These are phyloP conservation scores for Chrysemys picta DNA, from an alignment of 2,113 vertebrate species.

Conservation along the genomic window DNA sequence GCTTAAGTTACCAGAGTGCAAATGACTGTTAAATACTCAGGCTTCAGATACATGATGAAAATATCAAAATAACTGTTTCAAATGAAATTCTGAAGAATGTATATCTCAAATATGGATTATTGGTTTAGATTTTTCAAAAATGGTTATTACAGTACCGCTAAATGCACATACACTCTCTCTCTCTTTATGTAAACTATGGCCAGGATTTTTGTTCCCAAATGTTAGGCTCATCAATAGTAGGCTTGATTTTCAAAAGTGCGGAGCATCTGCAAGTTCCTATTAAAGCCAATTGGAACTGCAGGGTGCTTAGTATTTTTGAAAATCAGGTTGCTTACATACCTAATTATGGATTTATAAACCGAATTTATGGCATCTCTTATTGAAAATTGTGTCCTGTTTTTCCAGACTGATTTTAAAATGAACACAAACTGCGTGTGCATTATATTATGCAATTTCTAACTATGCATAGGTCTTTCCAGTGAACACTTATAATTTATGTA, in stretches of 20 bases:
- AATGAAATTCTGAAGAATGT: neutral
- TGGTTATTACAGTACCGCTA: neutral
- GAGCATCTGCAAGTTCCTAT: neutral
- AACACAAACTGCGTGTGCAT: neutral
- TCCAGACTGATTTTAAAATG: neutral
- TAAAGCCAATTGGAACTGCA: neutral
- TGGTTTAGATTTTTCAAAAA: neutral
- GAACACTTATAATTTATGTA: neutral
- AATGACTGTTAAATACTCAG: neutral
- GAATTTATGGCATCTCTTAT: neutral
- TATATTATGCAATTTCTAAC: neutral
- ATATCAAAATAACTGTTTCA: neutral
- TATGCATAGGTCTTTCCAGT: neutral
- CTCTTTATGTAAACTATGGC: neutral
- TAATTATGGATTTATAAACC: neutral
- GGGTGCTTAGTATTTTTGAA: conserved; percentile 12
- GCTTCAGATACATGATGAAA: neutral
- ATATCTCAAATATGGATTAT: neutral
- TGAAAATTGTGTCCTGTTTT: neutral
- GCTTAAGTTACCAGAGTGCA: neutral
- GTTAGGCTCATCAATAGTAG: conserved; percentile 31
- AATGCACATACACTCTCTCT: neutral
- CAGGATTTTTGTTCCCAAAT: neutral
- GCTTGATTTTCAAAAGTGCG: neutral
- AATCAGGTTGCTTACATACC: neutral